Percentiles rank a stretch among this genome's conserved stretches.
These are phyloP conservation scores for Physella acuta DNA, from an alignment of 1,140 invertebrate genomes.

Conservation along the genomic window DNA sequence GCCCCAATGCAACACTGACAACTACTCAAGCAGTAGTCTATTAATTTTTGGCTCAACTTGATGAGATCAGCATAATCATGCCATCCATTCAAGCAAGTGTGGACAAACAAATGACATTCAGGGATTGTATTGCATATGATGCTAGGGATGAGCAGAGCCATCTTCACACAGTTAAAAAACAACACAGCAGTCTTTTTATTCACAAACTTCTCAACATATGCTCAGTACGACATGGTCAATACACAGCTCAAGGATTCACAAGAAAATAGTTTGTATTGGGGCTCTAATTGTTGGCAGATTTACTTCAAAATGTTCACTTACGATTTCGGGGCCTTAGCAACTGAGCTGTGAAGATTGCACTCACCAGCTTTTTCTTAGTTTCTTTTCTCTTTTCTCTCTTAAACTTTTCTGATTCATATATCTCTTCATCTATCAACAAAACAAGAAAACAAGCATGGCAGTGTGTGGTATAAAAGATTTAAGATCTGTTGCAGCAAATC, in stretches of 20 bases:
- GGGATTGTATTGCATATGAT: too few relatives aligned
- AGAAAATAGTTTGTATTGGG: constrained; percentile 28
- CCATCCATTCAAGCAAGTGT: too few relatives aligned
- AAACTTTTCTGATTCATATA: constrained; percentile 56
- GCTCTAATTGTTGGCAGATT: constrained; percentile 15
- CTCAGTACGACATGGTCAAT: not conserved
- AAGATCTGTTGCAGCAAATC: too few relatives aligned
- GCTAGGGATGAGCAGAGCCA: too few relatives aligned
- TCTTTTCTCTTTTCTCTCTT: constrained; percentile 59
- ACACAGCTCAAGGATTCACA: not conserved
- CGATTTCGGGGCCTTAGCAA: constrained; percentile 31
- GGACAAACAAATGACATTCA: too few relatives aligned
- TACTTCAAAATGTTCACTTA: constrained; percentile 23
- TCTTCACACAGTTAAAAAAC: too few relatives aligned
- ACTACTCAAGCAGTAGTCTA: too few relatives aligned
- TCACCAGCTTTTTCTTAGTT: constrained; percentile 58
- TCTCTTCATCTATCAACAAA: constrained; percentile 51
- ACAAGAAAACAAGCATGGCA: too few relatives aligned
- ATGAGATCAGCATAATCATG: too few relatives aligned
- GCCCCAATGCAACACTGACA: constrained; percentile 22
- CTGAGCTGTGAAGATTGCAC: constrained; percentile 34
- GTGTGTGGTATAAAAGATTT: too few relatives aligned
- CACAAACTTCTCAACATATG: not conserved
- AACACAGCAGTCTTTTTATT: too few relatives aligned
- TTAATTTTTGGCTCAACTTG: too few relatives aligned